Evolutionary conservation across 1,140 invertebrate species (phyloP).

Genomic region (Scaptomyza pallida): DNA sequence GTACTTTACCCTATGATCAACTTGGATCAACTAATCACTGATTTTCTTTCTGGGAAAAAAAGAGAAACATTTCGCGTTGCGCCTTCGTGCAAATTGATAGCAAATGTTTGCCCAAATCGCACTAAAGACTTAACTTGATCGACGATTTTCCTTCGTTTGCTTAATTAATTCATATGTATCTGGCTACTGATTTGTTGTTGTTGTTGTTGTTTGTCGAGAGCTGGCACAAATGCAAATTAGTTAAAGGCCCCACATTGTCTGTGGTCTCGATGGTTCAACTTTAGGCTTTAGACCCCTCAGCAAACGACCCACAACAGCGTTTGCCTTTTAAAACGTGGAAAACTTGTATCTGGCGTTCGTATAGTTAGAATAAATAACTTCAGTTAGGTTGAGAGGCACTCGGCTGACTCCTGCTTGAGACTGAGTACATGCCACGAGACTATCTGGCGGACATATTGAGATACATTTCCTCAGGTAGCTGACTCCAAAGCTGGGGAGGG

Average conservation of each 20-base stretch:
- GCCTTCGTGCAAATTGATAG: slow-evolving; percentile 60
- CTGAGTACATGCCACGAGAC: slow-evolving; percentile 34
- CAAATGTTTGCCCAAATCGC: slow-evolving; percentile 63
- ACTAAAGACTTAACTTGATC: slow-evolving; percentile 26
- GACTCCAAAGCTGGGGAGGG: background rate
- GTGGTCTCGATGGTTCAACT: background rate
- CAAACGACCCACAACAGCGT: slow-evolving; percentile 68
- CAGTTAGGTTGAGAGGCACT: slow-evolving; percentile 2
- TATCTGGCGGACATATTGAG: slow-evolving; percentile 50
- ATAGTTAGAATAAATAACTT: slow-evolving; percentile 78
- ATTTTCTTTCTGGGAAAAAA: slow-evolving; percentile 59
- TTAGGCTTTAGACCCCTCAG: background rate
- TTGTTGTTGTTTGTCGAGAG: slow-evolving; percentile 45
- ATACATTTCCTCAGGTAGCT: slow-evolving; percentile 58
- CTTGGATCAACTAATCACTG: slow-evolving; percentile 22
- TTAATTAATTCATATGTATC: slow-evolving; percentile 68
- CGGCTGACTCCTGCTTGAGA: background rate
- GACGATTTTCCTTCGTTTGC: background rate
- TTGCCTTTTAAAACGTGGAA: slow-evolving; percentile 57
- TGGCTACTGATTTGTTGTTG: slow-evolving; percentile 58
- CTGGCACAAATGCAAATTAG: slow-evolving; percentile 63
- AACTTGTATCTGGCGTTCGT: slow-evolving; percentile 62
- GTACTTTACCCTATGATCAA: slow-evolving; percentile 31
- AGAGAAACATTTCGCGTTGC: slow-evolving; percentile 39
- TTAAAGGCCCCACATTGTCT: slow-evolving; percentile 31